Conservation (phyloP, 2,113 vertebrate species). For the Struthidea cinerea region DNA sequence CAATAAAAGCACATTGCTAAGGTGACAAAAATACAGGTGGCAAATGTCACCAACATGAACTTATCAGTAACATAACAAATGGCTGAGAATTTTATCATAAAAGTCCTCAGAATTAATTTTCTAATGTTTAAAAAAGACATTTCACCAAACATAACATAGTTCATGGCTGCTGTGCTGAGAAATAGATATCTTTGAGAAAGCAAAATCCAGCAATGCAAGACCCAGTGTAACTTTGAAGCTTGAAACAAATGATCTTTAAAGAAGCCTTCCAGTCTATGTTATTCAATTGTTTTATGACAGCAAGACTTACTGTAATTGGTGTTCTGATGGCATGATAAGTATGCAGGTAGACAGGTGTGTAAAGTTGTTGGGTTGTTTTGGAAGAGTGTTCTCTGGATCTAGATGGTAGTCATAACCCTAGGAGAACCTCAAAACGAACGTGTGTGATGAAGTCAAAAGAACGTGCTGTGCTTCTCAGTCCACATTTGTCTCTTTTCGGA, state of each 20-base stretch:
- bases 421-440: neutral
- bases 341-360: neutral
- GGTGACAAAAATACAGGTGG: neutral
- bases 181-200: neutral
- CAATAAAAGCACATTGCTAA: neutral
- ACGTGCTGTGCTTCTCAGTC: neutral
- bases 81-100: neutral
- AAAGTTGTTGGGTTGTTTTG: neutral
- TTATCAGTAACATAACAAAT: neutral
- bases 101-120: neutral
- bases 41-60: neutral
- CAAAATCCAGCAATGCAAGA: neutral
- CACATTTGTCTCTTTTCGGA: neutral
- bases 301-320: neutral
- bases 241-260: neutral
- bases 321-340: neutral
- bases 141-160: neutral
- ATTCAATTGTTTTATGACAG: neutral
- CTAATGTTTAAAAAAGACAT: neutral
- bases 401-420: neutral
- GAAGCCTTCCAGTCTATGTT: neutral
- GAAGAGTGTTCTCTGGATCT: neutral
- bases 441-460: neutral
- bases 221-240: neutral
- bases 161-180: neutral